Percentiles rank a stretch among this genome's conserved stretches.
Evolutionary conservation across 2,113 vertebrate species (phyloP).

Genomic region (Cyanistes caeruleus): DNA sequence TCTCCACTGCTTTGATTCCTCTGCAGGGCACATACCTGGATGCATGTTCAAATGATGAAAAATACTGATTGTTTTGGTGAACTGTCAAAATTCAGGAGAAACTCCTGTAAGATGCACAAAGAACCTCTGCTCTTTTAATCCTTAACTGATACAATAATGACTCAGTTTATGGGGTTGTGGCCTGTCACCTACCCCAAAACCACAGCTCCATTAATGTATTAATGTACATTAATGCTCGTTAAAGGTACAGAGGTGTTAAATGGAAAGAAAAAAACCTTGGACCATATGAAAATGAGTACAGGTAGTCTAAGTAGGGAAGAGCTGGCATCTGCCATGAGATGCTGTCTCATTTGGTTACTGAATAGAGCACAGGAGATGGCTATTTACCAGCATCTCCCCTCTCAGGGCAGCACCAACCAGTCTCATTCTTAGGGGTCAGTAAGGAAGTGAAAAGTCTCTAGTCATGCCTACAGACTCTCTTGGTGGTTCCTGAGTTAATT

Average conservation of each 20-base stretch:
- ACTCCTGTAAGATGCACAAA: not conserved
- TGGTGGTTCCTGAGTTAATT: not conserved
- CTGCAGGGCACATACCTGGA: not conserved
- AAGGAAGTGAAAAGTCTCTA: not conserved
- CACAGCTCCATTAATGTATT: not conserved
- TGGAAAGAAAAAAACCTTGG: not conserved
- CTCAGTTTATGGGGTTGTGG: not conserved
- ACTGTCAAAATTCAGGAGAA: not conserved
- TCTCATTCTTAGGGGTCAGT: not conserved
- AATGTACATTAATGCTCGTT: not conserved
- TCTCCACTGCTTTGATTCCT: not conserved
- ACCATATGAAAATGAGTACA: not conserved
- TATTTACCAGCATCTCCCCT: not conserved
- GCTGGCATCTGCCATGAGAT: not conserved
- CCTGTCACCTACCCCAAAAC: not conserved
- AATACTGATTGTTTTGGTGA: not conserved
- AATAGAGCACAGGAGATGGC: not conserved
- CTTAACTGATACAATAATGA: not conserved
- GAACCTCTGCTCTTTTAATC: not conserved
- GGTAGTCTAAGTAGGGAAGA: fast-evolving
- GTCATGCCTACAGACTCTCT: not conserved
- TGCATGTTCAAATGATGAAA: not conserved
- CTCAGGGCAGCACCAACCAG: not conserved
- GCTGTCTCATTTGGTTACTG: not conserved
- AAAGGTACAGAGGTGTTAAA: not conserved